Evolutionary conservation across 2,797 vertebrate species (phyloP), one percentile per base, ranked within the genome.

Genomic region (Syngnathus acus): DNA sequence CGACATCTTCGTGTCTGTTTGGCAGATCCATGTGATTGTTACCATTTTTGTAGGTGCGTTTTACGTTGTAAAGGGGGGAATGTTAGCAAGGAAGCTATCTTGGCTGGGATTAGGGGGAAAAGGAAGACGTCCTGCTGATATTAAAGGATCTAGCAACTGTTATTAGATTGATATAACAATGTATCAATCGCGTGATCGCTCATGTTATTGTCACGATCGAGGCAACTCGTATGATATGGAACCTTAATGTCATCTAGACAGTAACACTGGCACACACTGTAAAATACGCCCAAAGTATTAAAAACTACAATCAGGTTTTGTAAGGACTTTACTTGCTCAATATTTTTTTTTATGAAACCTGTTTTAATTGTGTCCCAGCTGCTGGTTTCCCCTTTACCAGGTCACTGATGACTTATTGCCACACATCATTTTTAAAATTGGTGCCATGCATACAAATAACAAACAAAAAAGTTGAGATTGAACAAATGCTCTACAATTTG

Each of bases 71-170:
- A 68, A 71, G 64, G 60, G 50, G 64, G 61, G 21, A 65, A 57
- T 76, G 75, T 74, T 87, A 84, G 85, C 83, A 70, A 43, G 66
- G 70, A 60, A 42, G 75, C 76, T 77, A 82, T 68, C 78, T 78
- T 79, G 76, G 79, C 72, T 81, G 82, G 72, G 76, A 82, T 71
- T 64, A 63, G 75, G 64, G 73, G 62, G 61, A 79, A 78, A 69
- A 64, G 21, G 60, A 62, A 62, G 40, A 62, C 40, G 60, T 62
- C n/a, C 19, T 43, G 9, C 40, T 8, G 13, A 45, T 45, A 62
- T 62, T 23, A 62, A 26, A 61, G 45, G 13, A 16, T 62, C 3
- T 13, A 14, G 11, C 42, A 62, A 45, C 13, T 16, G 11, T 45
- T 26, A 45, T 62, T 45, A 62, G 21, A 26, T 62, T 19, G 1